A percentile compares a stretch with the other conserved stretches of the same genome.
These are phyloP conservation scores for Napeogenes sylphis DNA, from an alignment of 2,888 invertebrate species.

Conservation along the genomic window DNA sequence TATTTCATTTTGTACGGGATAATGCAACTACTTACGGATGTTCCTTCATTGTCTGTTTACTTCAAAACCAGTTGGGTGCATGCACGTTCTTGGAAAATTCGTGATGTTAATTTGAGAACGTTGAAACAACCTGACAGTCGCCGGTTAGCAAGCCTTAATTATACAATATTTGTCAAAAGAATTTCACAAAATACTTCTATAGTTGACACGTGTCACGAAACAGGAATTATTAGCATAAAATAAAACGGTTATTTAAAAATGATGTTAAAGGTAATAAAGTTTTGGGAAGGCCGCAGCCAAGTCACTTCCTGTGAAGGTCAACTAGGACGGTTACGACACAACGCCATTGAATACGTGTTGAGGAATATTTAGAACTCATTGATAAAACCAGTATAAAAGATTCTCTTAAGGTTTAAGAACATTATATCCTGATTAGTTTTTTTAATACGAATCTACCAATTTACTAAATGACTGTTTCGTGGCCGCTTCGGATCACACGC, in stretches of 20 bases:
- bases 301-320: constrained; percentile 58
- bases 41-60: constrained; percentile 40
- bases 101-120: constrained; percentile 25
- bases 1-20: constrained; percentile 46
- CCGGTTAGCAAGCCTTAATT: not conserved
- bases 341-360: constrained; percentile 62
- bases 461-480: too few species aligned
- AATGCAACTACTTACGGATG: constrained; percentile 65
- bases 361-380: constrained; percentile 55
- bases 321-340: constrained; percentile 48
- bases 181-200: constrained; percentile 6
- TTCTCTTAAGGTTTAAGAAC: too few species aligned
- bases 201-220: constrained; percentile 13
- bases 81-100: constrained; percentile 32
- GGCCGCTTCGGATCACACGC: too few species aligned
- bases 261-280: constrained; percentile 14
- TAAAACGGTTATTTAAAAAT: constrained; percentile 18
- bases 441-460: constrained; percentile 8
- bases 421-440: too few species aligned
- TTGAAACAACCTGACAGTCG: constrained; percentile 17
- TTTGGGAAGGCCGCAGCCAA: constrained; percentile 29
- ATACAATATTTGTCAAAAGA: constrained; percentile 1
- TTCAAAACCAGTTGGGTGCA: constrained; percentile 35
- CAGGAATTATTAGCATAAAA: constrained; percentile 20
- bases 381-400: constrained; percentile 43